Conservation (phyloP, 2,113 vertebrate genomes). For the Manacus vitellinus region DNA sequence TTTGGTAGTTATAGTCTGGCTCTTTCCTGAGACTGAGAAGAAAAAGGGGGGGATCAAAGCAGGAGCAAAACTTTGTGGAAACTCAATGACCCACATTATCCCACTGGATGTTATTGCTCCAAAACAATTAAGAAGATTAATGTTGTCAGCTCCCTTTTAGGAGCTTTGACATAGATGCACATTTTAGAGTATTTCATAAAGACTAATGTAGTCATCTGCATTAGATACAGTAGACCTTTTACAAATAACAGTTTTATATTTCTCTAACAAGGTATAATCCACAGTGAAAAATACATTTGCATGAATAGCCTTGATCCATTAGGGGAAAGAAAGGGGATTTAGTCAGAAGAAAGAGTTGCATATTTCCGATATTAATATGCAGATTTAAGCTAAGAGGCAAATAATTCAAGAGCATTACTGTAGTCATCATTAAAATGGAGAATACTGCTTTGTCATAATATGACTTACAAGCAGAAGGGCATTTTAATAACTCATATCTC, state of each 20-base stretch:
- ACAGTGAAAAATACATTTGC: not conserved
- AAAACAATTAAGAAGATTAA: slow-evolving; percentile 36
- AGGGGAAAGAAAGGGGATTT: not conserved
- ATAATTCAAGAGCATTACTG: slow-evolving; percentile 1
- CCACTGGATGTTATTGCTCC: not conserved
- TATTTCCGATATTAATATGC: not conserved
- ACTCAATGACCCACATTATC: not conserved
- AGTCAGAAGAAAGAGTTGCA: not conserved
- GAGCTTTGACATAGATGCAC: not conserved
- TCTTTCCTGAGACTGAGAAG: not conserved
- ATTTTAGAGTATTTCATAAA: slow-evolving; percentile 4
- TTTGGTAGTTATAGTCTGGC: not conserved
- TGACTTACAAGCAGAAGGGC: not conserved
- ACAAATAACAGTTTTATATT: not conserved
- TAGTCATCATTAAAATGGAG: not conserved
- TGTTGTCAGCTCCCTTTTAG: not conserved
- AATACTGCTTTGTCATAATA: not conserved
- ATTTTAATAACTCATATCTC: not conserved
- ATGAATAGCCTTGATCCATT: not conserved
- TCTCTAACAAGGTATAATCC: not conserved
- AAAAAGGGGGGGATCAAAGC: not conserved
- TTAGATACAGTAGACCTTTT: not conserved
- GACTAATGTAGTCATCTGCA: not conserved
- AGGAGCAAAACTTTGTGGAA: not conserved
- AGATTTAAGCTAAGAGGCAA: slow-evolving; percentile 23